These are phyloP conservation scores for Onychomys torridus DNA, from an alignment of 2,797 vertebrate species.

Conservation along the genomic window DNA sequence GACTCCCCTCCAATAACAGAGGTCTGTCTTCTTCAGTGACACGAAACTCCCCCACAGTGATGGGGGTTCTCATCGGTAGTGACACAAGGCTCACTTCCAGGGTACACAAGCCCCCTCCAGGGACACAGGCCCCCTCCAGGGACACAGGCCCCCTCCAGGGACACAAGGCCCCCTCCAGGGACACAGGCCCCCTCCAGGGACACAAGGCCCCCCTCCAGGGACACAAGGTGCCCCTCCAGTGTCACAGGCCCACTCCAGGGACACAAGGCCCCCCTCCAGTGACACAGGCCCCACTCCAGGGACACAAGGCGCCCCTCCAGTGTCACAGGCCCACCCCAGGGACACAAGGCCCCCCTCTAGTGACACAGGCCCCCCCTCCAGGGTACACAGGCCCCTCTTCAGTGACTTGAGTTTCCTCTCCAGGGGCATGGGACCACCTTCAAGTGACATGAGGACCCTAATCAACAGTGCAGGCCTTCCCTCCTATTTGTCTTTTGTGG, in stretches of 20 bases:
- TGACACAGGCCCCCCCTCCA: background rate
- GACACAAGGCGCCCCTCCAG: background rate
- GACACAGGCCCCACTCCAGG: background rate
- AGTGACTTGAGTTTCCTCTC: background rate
- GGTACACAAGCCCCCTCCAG: background rate
- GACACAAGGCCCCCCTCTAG: background rate
- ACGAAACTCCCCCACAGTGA: background rate
- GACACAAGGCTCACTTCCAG: background rate
- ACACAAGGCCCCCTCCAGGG: accelerated
- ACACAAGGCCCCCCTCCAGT: background rate
- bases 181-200: background rate
- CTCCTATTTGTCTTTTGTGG: background rate
- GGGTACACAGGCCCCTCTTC: too few relatives aligned
- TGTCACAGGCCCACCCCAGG: background rate
- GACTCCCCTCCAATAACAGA: background rate
- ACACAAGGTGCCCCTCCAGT: background rate
- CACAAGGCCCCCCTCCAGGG: too few relatives aligned
- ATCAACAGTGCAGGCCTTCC: too few relatives aligned
- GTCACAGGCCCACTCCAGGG: background rate
- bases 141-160: accelerated
- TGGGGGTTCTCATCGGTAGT: background rate
- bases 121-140: background rate
- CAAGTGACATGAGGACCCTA: background rate
- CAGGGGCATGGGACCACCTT: background rate
- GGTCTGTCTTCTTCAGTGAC: background rate